A percentile compares a stretch with the other conserved stretches of the same genome.
Conservation (phyloP, 2,797 vertebrate genomes). For the Aulostomus chinensis region DNA sequence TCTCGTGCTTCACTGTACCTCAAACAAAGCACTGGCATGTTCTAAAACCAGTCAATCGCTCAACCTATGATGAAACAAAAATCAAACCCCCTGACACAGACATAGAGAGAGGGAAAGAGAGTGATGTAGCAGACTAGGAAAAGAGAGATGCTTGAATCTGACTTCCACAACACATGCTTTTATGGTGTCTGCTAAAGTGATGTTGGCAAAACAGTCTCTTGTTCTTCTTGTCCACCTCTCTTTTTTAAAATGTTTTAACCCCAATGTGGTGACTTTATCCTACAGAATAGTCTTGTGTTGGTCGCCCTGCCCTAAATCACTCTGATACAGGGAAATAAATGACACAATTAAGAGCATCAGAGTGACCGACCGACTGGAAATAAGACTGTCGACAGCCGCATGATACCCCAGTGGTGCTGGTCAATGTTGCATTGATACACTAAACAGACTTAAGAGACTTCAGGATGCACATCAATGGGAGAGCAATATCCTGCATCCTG, state of each 20-base stretch:
- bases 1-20: conserved; percentile 56
- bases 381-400: conserved; percentile 4
- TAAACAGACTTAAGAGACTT: conserved; percentile 38
- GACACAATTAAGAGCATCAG: neutral
- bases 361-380: conserved; percentile 6
- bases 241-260: conserved; percentile 8
- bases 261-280: conserved; percentile 39
- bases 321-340: conserved; percentile 2
- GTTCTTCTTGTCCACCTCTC: conserved; percentile 14
- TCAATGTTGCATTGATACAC: conserved; percentile 43
- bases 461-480: conserved; percentile 65
- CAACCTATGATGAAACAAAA: conserved; percentile 53
- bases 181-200: conserved; percentile 40
- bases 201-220: conserved; percentile 35
- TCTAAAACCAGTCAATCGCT: conserved; percentile 59
- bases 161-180: conserved; percentile 48
- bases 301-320: conserved; percentile 7
- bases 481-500: conserved; percentile 75
- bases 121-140: conserved; percentile 30
- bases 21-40: conserved; percentile 68
- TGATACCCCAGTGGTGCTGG: conserved; percentile 16
- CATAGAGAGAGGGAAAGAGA: too few relatives aligned
- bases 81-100: conserved; percentile 45
- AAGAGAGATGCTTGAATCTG: conserved; percentile 47
- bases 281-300: conserved; percentile 10